Evolutionary conservation across 2,888 invertebrate genomes (phyloP), one percentile per base, ranked within the genome.

Genomic region (Drosophila putrida): DNA sequence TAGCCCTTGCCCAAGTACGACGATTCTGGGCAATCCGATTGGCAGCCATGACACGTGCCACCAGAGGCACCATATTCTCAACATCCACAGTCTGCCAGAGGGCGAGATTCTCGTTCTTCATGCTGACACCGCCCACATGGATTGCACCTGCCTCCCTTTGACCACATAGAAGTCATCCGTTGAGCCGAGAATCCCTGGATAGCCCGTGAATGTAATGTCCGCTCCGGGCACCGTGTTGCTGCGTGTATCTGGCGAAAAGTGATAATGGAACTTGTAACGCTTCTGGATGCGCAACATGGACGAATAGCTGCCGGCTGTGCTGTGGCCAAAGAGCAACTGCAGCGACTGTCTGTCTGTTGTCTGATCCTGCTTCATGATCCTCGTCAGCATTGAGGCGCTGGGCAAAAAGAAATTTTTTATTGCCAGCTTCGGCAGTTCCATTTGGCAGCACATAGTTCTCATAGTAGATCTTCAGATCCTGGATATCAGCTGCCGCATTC

Each of bases 251-350:
- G 94, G 93, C 10, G 94, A 94, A 53, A 93, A 91, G 76, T 95
- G 96, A 90, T 95, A 97, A 69, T 95, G 95, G 55, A 98, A 95
- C 85, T 96, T 96, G 93, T 98, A 98, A 62, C 95, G 95, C 91
- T 98, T 98, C 87, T 97, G 93, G 36, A 98, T 94, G 63, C 97
- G 94, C 67, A 97, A 93, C 98, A 98, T 98, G 73, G 95, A 94
- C 35, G 95, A 94, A 90, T 96, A 97, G 71, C 96, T 95, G 90
- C 95, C 96, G 91, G 96, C 97, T 4, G 96, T 95, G 87, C 96
- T 96, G 90, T 98, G 98, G 0, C 96, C 95, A 15, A 96, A 94
- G 71, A 95, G 96, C 33, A 98, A 93, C 92, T 94, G 94, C 80
- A 93, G 83, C 2, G 84, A 75, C 92, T 94, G 93, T n/a, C n/a